Evolutionary conservation across 1,140 invertebrate genomes (phyloP).

Genomic region (Cherax quadricarinatus): DNA sequence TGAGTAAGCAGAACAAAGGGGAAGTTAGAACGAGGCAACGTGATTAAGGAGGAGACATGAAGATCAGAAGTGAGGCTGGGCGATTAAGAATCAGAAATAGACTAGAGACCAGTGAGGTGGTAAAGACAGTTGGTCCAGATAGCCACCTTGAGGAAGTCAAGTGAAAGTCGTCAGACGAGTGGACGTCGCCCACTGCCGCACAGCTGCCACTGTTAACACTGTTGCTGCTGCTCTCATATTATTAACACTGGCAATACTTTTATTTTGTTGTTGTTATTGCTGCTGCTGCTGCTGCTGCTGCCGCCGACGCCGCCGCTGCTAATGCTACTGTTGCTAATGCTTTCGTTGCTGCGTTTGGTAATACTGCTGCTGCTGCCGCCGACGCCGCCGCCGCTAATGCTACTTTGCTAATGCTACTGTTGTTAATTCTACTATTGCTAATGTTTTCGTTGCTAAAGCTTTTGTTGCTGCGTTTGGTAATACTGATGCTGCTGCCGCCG

Average conservation of each 20-base stretch:
- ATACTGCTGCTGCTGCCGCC: background rate
- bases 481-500: no score
- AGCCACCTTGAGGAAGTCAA: background rate
- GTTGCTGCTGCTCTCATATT: background rate
- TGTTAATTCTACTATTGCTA: no score
- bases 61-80: no score
- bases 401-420: no score
- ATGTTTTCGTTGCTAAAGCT: no score
- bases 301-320: background rate
- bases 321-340: background rate
- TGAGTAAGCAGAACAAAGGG: no score
- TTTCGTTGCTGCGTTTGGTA: background rate
- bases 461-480: no score
- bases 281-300: background rate
- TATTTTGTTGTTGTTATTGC: background rate
- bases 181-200: background rate
- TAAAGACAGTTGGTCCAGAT: no score
- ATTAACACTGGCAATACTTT: background rate
- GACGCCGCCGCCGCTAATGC: background rate
- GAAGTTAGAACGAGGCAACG: no score
- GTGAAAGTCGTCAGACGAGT: background rate
- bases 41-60: no score
- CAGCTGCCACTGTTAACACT: background rate
- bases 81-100: no score
- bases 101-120: no score